Evolutionary conservation across 53 echinoderm and acorn worm species (phyloP), one percentile per base, ranked within the genome.

Genomic region (Apostichopus leukothele): DNA sequence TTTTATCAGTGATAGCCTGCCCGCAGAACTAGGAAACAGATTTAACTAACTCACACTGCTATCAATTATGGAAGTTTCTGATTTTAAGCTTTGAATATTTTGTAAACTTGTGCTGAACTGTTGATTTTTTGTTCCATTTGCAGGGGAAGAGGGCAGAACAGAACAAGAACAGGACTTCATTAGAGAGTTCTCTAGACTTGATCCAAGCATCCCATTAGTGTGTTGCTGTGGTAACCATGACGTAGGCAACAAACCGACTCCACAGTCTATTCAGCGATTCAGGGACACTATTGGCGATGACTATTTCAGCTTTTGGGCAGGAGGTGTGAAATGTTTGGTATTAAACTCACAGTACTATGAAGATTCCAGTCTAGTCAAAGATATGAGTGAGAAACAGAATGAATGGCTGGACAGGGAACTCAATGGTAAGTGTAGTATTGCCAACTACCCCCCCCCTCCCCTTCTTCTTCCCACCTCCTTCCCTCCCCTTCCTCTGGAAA

Each of bases 191-290:
- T 63, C 79, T 61, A 89, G 78, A 13, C 73, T 97, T 51, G 95
- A 97, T 73, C 91, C 93, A 1, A 91, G 87, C 39, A 95, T 97
- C 61, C 97, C 97, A 1, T 86, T 97, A 13, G 93, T 97, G 25
- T 95, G 92, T 84, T 86, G 95, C 52, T 95, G 95, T 87, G 97
- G 97, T 60, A 97, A 97, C 84, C 97, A 97, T 88, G 97, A 97
- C 84, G 66, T 97, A 13, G 95, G 97, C 23, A 93, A 94, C 74
- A 89, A 90, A 53, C 94, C 95, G 71, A 92, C 94, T 13, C 71
- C 79, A 73, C 74, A 92, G 59, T 88, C 92, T 75, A 90, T 97
- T 21, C 80, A 92, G 16, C 39, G 89, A 54, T 97, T 88, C 88
- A 79, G 50, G 60, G 79, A 89, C 16, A 89, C 52, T 52, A 92